These are phyloP conservation scores for Aldrovandia affinis DNA, from an alignment of 2,797 vertebrate species.

Conservation along the genomic window DNA sequence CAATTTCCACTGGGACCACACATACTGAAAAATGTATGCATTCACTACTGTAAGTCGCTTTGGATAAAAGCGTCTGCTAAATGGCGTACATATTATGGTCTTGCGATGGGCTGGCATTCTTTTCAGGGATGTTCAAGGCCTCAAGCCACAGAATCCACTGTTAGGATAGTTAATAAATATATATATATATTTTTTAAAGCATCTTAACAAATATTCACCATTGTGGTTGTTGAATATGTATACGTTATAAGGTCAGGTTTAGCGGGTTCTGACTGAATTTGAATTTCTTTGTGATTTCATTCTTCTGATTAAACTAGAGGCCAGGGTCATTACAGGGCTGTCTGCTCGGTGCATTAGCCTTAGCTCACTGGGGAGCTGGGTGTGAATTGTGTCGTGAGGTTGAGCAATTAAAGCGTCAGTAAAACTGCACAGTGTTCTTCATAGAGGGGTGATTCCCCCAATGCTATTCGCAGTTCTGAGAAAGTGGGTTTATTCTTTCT, in stretches of 20 bases:
- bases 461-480: slow-evolving; percentile 36
- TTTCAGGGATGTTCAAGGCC: neutral
- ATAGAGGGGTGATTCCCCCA: slow-evolving; percentile 55
- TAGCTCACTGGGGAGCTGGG: slow-evolving; percentile 1
- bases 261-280: neutral
- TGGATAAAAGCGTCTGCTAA: too few species aligned
- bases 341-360: neutral
- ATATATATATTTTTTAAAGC: too few species aligned
- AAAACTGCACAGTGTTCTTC: slow-evolving; percentile 47
- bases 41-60: too few species aligned
- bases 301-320: neutral
- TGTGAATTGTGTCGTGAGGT: neutral
- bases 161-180: too few species aligned
- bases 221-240: neutral
- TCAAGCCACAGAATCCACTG: neutral
- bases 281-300: neutral
- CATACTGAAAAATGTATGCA: too few species aligned
- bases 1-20: too few species aligned
- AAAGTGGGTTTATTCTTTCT: slow-evolving; percentile 64
- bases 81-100: too few species aligned
- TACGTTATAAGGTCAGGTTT: neutral
- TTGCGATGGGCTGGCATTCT: neutral
- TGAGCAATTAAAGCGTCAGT: slow-evolving; percentile 66
- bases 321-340: neutral
- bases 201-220: neutral